These are phyloP conservation scores for Bradynema listronoti DNA, from an alignment of 1,140 invertebrate genomes.

Conservation along the genomic window DNA sequence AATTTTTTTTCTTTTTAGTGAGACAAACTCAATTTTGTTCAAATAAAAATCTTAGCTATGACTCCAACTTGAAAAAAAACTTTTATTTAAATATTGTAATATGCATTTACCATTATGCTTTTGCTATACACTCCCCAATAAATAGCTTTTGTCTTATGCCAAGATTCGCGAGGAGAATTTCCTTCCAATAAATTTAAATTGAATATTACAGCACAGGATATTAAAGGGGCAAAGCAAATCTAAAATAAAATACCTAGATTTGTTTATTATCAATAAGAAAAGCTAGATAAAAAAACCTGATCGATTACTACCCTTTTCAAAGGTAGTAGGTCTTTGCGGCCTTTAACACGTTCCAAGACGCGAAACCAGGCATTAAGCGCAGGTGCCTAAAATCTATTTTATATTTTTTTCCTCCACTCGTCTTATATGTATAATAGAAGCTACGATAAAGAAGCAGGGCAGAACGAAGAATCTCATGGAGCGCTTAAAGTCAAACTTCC, in stretches of 20 bases:
- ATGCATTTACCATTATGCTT: not conserved
- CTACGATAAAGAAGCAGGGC: slow-evolving; percentile 10
- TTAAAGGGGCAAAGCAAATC: slow-evolving; percentile 28
- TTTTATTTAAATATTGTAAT: not conserved
- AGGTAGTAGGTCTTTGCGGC: slow-evolving; percentile 7
- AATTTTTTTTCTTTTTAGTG: too few species aligned
- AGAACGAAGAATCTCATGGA: slow-evolving; percentile 12
- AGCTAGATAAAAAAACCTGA: slow-evolving; percentile 4
- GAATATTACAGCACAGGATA: slow-evolving; percentile 31
- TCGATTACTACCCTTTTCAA: slow-evolving; percentile 12
- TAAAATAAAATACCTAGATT: slow-evolving; percentile 4
- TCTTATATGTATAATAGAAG: not conserved
- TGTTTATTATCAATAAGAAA: not conserved
- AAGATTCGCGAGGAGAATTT: slow-evolving; percentile 28
- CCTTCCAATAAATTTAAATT: slow-evolving; percentile 30
- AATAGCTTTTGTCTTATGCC: slow-evolving; percentile 18
- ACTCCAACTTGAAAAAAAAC: too few species aligned
- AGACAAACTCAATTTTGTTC: too few species aligned
- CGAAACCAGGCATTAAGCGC: slow-evolving; percentile 9
- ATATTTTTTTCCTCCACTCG: too few species aligned
- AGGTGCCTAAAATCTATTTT: slow-evolving; percentile 15
- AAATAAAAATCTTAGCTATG: too few species aligned
- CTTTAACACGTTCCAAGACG: slow-evolving; percentile 3
- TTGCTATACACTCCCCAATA: slow-evolving; percentile 23
- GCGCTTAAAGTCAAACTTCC: not conserved